Base-by-base conservation (phyloP, 2,888 invertebrate species). In the Allophyes oxyacanthae region DNA sequence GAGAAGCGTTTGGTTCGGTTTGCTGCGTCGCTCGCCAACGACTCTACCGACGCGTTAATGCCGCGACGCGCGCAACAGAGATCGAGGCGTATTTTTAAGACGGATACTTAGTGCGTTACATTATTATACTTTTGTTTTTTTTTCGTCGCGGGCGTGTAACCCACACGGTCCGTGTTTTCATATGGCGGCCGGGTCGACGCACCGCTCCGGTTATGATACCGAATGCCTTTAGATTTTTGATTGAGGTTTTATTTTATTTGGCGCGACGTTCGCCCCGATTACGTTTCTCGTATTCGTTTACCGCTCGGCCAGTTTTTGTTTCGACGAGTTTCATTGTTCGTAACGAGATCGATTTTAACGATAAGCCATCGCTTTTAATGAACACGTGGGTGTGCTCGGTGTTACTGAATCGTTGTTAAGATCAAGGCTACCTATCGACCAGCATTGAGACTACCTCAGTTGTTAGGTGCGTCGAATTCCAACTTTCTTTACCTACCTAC, bases 41-140 rank as follows among this genome's bases (percentile, higher is more conserved):
- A 77, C 76, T 81, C 80, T 79, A 79, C 78, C 85, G 71, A 43
- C 71, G 85, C 86, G 89, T 82, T 89, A 87, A 87, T 85, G 83
- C 88, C 82, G 85, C 89, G 89, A 85, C 90, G 90, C 90, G 89
- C 90, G 87, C 90, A 88, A 83, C 86, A 78, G 80, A 85, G 87
- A 87, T 87, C 90, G 88, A 90, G 89, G 87, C 90, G 91, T 91
- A 91, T 90, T 90, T 90, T 91, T 89, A 92, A 93, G 91, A 91
- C 90, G 89, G 90, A 91, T 92, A 92, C 92, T 93, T 91, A 91
- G 92, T 91, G 89, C 89, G 90, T 92, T 91, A 91, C 91, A 91
- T 91, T 92, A 92, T 91, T 91, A 89, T 88, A 89, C 82, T 89
- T 90, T 88, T 87, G 88, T 89, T 90, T 89, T 89, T 90, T 88